phyloP scores from a whole-genome alignment of 2,113 vertebrate species.

The Ciconia maguari region DNA sequence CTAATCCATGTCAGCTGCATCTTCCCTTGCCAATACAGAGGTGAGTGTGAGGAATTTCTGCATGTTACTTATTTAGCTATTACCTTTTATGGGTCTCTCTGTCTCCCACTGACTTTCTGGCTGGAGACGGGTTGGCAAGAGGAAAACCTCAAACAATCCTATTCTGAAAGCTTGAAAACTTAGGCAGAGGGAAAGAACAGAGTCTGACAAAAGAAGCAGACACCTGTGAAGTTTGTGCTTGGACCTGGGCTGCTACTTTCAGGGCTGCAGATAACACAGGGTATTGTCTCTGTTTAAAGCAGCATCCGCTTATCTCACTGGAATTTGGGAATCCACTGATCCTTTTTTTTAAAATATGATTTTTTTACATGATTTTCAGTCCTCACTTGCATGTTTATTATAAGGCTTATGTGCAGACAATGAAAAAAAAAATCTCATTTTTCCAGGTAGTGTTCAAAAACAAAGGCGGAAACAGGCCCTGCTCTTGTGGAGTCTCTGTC shows the following conservation, averaged over 20 bases:
- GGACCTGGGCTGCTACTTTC: background rate
- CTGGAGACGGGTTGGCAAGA: background rate
- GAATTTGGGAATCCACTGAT: background rate
- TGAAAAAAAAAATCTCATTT: background rate
- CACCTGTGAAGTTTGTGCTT: background rate
- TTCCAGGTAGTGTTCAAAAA: background rate
- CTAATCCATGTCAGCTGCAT: slow-evolving; percentile 57
- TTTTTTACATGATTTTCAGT: background rate
- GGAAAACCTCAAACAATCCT: background rate
- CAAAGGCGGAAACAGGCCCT: background rate
- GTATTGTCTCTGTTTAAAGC: background rate
- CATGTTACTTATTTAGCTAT: slow-evolving; percentile 26
- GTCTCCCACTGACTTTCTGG: slow-evolving; percentile 13
- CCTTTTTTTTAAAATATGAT: background rate
- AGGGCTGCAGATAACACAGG: background rate
- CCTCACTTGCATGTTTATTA: background rate
- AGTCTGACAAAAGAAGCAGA: background rate
- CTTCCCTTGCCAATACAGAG: slow-evolving; percentile 56
- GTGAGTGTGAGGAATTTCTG: slow-evolving; percentile 61
- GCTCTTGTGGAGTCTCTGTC: background rate
- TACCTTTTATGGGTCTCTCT: slow-evolving; percentile 46
- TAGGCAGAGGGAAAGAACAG: background rate
- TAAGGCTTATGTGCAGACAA: background rate
- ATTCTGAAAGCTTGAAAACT: slow-evolving; percentile 4
- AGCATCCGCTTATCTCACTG: background rate